Conservation (phyloP, 1,140 invertebrate genomes). For the Delia radicum region DNA sequence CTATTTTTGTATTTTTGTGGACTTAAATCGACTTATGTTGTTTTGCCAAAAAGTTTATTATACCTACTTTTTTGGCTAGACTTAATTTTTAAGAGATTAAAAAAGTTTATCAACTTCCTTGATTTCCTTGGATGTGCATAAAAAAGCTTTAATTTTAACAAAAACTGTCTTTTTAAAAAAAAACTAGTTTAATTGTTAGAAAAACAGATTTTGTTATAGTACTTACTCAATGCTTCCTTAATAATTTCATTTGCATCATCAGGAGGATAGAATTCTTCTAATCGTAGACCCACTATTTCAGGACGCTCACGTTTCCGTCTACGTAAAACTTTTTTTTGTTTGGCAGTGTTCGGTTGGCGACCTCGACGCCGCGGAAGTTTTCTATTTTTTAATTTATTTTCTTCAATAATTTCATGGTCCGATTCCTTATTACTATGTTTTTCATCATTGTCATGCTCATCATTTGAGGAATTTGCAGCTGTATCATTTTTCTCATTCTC, state of each 20-base stretch:
- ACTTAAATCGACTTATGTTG: too few relatives aligned
- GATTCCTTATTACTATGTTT: neutral
- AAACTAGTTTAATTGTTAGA: neutral
- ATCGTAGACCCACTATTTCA: constrained; percentile 45
- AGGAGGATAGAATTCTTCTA: constrained; percentile 52
- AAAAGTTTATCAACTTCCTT: too few relatives aligned
- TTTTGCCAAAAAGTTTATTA: too few relatives aligned
- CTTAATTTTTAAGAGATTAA: too few relatives aligned
- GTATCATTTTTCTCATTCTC: constrained; percentile 35
- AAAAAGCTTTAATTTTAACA: too few relatives aligned
- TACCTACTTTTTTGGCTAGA: too few relatives aligned
- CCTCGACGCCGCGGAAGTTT: neutral
- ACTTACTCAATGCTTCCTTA: constrained; percentile 51
- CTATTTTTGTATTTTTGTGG: too few relatives aligned
- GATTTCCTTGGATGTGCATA: too few relatives aligned
- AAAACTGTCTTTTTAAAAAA: too few relatives aligned
- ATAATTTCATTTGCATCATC: constrained; percentile 45
- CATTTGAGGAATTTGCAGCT: neutral
- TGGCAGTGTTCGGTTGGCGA: neutral
- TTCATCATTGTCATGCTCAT: neutral
- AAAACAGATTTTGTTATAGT: neutral
- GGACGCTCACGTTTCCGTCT: constrained; percentile 41
- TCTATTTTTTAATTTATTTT: neutral
- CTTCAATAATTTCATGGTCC: neutral
- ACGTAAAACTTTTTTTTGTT: neutral